Base-by-base conservation (phyloP, 2,797 vertebrate species). In the Leuciscus waleckii region DNA sequence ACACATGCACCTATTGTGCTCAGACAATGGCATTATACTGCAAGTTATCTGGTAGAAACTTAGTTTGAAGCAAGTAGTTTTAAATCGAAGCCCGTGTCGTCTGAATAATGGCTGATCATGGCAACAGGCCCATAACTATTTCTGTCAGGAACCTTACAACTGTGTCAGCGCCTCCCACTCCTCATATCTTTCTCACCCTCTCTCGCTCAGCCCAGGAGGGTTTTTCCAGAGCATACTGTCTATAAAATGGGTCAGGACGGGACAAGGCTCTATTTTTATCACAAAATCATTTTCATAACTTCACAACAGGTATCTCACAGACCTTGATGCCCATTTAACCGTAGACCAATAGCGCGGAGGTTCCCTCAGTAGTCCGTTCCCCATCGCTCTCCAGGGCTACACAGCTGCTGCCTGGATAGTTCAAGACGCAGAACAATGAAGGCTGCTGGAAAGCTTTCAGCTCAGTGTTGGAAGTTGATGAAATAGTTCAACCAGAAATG, bases 201-300 rank as follows among this genome's bases (percentile, higher is more conserved):
- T 70, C 73, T 65, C 23, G 41, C 54, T 78, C 29, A 71, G 90
- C 89, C 90, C 87, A 89, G 92, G 89, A 89, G 89, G 91, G 90
- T 91, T 92, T 89, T 92, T 93, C 90, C 93, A 89, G 92, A 92
- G 89, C 89, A 89, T 89, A 92, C 85, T 89, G 90, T 91, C 92
- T 89, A 92, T 90, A 92, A 94, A 94, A 91, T 93, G 91, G 93
- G 93, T 90, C 93, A 94, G 89, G 86, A 91, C 89, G 73, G 90
- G 90, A 90, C 87, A 73, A 46, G 82, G 89, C 81, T 91, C 92
- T 94, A 94, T 95, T 94, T 94, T 92, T 93, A 92, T 87, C 92
- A 88, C 88, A 89, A 91, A 93, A 89, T 90, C 88, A 90, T 93
- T 93, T 93, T 88, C 89, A 89, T 84, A 90, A 91, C 90, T 91